phyloP scores from a whole-genome alignment of 2,113 vertebrate species.

The Dolichotis patagonum region DNA sequence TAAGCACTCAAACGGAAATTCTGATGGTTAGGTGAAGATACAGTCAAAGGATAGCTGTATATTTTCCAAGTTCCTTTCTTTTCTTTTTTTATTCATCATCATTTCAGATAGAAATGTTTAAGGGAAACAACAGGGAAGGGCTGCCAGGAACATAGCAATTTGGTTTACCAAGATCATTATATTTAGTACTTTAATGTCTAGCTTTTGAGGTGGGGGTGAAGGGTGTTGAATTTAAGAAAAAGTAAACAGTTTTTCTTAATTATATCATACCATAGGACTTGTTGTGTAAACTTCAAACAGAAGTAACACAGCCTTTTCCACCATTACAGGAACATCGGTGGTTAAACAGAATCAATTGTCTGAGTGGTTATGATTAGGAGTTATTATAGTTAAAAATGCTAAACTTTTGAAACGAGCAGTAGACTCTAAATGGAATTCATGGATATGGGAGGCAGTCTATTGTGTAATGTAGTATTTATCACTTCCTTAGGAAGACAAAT shows the following conservation, averaged over 20 bases:
- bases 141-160: constrained; percentile 85
- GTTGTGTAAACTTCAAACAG: constrained; percentile 74
- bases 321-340: constrained; percentile 60
- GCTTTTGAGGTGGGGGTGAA: constrained; percentile 79
- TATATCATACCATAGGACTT: constrained; percentile 70
- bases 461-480: constrained; percentile 62
- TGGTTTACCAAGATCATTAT: constrained; percentile 85
- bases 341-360: constrained; percentile 70
- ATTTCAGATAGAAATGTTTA: constrained; percentile 83
- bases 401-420: constrained; percentile 60
- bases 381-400: constrained; percentile 49
- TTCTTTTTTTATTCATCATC: constrained; percentile 49
- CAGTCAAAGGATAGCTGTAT: constrained; percentile 52
- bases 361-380: constrained; percentile 49
- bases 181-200: constrained; percentile 84
- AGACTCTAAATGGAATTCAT: constrained; percentile 52
- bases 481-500: constrained; percentile 66
- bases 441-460: constrained; percentile 50
- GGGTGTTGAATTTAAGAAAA: constrained; percentile 83
- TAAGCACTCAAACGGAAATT: background rate
- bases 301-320: constrained; percentile 55
- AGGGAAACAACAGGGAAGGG: constrained; percentile 78
- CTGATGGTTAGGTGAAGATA: constrained; percentile 60
- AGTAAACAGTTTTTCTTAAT: constrained; percentile 80
- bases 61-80: constrained; percentile 57